Evolutionary conservation across 2,113 vertebrate species (phyloP).

Genomic region (Cololabis saira): DNA sequence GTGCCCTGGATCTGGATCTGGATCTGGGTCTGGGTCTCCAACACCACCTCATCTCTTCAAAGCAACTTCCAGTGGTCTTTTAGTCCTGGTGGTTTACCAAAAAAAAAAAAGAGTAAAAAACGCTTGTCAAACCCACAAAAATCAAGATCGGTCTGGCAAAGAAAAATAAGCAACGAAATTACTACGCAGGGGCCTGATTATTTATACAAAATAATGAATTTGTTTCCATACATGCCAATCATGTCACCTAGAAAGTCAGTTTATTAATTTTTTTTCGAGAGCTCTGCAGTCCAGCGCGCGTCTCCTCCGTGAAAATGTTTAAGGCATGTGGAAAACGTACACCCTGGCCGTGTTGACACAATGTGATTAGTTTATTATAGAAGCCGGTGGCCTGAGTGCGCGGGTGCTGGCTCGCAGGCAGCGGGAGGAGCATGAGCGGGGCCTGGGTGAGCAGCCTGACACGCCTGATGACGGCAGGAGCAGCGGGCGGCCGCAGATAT

Average conservation of each 20-base stretch:
- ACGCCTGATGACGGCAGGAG: slow-evolving; percentile 51
- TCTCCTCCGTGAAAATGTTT: slow-evolving; percentile 65
- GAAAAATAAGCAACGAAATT: slow-evolving; percentile 81
- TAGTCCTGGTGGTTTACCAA: slow-evolving; percentile 55
- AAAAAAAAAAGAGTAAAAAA: slow-evolving; percentile 29
- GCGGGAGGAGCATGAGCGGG: slow-evolving; percentile 50
- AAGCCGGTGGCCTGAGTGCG: slow-evolving; percentile 60
- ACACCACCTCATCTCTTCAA: slow-evolving; percentile 55
- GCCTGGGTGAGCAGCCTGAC: slow-evolving; percentile 34
- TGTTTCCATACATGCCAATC: slow-evolving; percentile 81
- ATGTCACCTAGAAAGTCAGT: slow-evolving; percentile 56
- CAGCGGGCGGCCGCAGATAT: slow-evolving; percentile 31
- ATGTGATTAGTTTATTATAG: slow-evolving; percentile 84
- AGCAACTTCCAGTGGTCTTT: slow-evolving; percentile 39
- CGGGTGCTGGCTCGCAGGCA: slow-evolving; percentile 67
- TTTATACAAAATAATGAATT: slow-evolving; percentile 82
- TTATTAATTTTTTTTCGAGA: slow-evolving; percentile 62
- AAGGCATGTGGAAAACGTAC: slow-evolving; percentile 74
- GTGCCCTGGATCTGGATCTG: background rate
- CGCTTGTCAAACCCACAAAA: slow-evolving; percentile 52
- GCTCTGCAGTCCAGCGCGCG: slow-evolving; percentile 41
- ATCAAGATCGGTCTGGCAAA: slow-evolving; percentile 69
- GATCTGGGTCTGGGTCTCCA: slow-evolving; percentile 26
- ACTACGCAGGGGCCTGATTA: slow-evolving; percentile 74
- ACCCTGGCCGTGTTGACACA: slow-evolving; percentile 77